Evolutionary conservation across 2,797 vertebrate species (phyloP).

Genomic region (Phylloscopus collybita): DNA sequence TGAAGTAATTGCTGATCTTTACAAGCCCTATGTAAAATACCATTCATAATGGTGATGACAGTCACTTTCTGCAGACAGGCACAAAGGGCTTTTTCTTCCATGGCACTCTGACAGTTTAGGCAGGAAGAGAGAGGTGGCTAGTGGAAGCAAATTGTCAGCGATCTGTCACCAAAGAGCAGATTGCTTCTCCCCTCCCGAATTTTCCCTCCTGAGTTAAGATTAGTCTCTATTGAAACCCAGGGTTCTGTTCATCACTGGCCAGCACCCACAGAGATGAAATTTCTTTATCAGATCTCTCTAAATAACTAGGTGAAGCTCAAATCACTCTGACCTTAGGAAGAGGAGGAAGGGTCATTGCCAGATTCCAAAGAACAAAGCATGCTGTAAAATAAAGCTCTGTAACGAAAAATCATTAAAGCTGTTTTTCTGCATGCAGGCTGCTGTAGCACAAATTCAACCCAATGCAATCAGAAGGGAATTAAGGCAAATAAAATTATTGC

Average conservation of each 20-base stretch:
- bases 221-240: slow-evolving; percentile 35
- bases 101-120: slow-evolving; percentile 54
- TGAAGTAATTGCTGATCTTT: slow-evolving; percentile 65
- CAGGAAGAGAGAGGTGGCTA: slow-evolving; percentile 60
- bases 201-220: slow-evolving; percentile 43
- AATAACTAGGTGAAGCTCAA: slow-evolving; percentile 40
- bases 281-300: slow-evolving; percentile 63
- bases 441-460: slow-evolving; percentile 44
- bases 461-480: slow-evolving; percentile 43
- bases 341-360: neutral
- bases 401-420: slow-evolving; percentile 58
- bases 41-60: slow-evolving; percentile 59
- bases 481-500: slow-evolving; percentile 45
- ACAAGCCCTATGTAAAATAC: slow-evolving; percentile 60
- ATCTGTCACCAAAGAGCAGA: slow-evolving; percentile 40
- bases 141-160: slow-evolving; percentile 63
- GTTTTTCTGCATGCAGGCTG: slow-evolving; percentile 39
- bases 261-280: slow-evolving; percentile 50
- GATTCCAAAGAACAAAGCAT: slow-evolving; percentile 29
- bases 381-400: slow-evolving; percentile 15
- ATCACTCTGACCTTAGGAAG: slow-evolving; percentile 22
- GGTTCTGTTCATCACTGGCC: slow-evolving; percentile 14
- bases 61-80: slow-evolving; percentile 39
- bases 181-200: slow-evolving; percentile 47
- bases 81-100: slow-evolving; percentile 64